Conservation (phyloP, 2,888 invertebrate species). For the Argynnis bischoffii region DNA sequence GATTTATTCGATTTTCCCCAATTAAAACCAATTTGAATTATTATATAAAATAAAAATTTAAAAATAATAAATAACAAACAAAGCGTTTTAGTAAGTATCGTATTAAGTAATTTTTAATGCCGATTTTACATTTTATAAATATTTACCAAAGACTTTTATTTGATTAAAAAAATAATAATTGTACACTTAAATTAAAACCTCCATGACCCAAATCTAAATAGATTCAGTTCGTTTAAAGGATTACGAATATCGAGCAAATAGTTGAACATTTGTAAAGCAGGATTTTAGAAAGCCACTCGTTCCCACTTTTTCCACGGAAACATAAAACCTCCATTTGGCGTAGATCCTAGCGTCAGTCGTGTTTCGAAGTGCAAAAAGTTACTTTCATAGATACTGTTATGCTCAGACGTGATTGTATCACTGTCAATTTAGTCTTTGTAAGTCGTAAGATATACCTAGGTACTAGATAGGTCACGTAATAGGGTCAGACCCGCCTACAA, state of each 20-base stretch:
- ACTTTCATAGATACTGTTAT: slow-evolving; percentile 7
- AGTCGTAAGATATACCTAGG: not conserved
- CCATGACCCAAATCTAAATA: too few species aligned
- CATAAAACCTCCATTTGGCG: slow-evolving; percentile 18
- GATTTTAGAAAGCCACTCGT: slow-evolving; percentile 8
- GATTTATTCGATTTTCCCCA: too few species aligned
- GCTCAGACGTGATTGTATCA: slow-evolving; percentile 19
- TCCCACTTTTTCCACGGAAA: slow-evolving; percentile 5
- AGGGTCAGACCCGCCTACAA: slow-evolving; percentile 1
- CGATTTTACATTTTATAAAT: too few species aligned
- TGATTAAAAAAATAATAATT: too few species aligned
- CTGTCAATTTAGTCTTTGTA: slow-evolving; percentile 28
- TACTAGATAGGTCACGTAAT: slow-evolving; percentile 11
- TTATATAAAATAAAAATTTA: too few species aligned
- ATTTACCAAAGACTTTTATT: too few species aligned
- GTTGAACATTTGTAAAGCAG: slow-evolving; percentile 4
- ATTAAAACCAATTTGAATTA: too few species aligned
- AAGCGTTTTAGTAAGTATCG: too few species aligned
- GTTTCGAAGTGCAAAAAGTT: slow-evolving; percentile 9
- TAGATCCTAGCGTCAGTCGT: slow-evolving; percentile 10
- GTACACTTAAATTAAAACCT: too few species aligned
- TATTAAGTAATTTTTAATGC: too few species aligned
- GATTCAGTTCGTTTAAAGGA: not conserved
- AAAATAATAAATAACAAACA: too few species aligned
- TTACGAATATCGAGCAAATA: slow-evolving; percentile 3